phyloP scores from a whole-genome alignment of 2,113 vertebrate genomes.

The Brienomyrus brachyistius region DNA sequence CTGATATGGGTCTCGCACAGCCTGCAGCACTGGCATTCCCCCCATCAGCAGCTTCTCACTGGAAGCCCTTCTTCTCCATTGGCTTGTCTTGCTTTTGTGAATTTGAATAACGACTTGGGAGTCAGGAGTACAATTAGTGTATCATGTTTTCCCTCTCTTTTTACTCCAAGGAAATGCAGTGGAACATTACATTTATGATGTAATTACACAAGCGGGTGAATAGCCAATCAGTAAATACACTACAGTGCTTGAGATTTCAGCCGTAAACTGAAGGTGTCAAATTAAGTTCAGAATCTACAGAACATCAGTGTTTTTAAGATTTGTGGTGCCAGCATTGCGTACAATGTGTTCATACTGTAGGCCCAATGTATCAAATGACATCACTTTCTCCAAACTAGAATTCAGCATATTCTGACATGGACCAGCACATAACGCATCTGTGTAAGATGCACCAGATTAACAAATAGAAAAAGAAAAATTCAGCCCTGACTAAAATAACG shows the following conservation, averaged over 20 bases:
- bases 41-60: neutral
- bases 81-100: slow-evolving; percentile 1
- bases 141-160: neutral
- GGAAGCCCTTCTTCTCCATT: neutral
- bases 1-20: neutral
- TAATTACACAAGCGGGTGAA: neutral
- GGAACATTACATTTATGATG: neutral
- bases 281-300: neutral
- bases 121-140: neutral
- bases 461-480: neutral
- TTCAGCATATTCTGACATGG: neutral
- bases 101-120: neutral
- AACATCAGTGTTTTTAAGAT: neutral
- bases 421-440: neutral
- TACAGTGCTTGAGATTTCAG: neutral
- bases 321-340: neutral
- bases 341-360: neutral
- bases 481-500: neutral
- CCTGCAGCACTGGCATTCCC: neutral
- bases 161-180: neutral
- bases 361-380: neutral
- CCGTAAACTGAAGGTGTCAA: neutral
- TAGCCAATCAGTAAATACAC: neutral
- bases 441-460: neutral
- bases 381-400: neutral